phyloP scores from a whole-genome alignment of 2,888 invertebrate genomes.

The Drosophila infuscata region DNA sequence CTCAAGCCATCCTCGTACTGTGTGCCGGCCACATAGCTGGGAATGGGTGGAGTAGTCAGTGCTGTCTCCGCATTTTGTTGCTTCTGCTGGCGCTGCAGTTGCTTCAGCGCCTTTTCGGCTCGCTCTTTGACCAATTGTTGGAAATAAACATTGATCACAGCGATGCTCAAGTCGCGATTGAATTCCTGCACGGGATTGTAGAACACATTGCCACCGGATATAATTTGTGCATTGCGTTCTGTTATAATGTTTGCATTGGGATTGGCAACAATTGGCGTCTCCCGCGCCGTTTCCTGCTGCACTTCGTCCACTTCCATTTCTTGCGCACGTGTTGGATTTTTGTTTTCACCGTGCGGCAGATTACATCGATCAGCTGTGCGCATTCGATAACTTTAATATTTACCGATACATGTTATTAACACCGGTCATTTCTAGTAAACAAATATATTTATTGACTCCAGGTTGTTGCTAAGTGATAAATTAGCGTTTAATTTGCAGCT shows the following conservation, averaged over 20 bases:
- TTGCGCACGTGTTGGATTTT: slow-evolving; percentile 38
- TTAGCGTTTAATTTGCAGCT: neutral
- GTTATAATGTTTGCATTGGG: slow-evolving; percentile 66
- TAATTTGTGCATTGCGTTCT: slow-evolving; percentile 93
- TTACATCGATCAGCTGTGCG: slow-evolving; percentile 5
- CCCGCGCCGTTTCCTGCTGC: slow-evolving; percentile 12
- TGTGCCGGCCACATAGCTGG: slow-evolving; percentile 64
- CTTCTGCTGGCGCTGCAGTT: slow-evolving; percentile 43
- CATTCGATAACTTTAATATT: neutral
- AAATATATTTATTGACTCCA: neutral
- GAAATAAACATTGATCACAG: slow-evolving; percentile 89
- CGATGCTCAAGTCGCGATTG: slow-evolving; percentile 96
- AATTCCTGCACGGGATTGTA: slow-evolving; percentile 99
- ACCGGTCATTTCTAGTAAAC: neutral
- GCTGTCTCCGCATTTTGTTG: neutral
- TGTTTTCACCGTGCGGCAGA: neutral
- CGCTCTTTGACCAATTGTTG: slow-evolving; percentile 85
- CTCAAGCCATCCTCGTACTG: slow-evolving; percentile 82
- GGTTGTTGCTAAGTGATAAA: neutral
- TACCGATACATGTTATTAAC: neutral
- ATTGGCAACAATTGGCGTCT: slow-evolving; percentile 35
- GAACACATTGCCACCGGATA: slow-evolving; percentile 93
- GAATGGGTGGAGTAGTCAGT: neutral
- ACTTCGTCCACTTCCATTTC: slow-evolving; percentile 52
- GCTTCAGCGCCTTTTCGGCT: slow-evolving; percentile 68